These are phyloP conservation scores for Toxotes chatareus DNA, from an alignment of 2,113 vertebrate genomes.

Conservation along the genomic window DNA sequence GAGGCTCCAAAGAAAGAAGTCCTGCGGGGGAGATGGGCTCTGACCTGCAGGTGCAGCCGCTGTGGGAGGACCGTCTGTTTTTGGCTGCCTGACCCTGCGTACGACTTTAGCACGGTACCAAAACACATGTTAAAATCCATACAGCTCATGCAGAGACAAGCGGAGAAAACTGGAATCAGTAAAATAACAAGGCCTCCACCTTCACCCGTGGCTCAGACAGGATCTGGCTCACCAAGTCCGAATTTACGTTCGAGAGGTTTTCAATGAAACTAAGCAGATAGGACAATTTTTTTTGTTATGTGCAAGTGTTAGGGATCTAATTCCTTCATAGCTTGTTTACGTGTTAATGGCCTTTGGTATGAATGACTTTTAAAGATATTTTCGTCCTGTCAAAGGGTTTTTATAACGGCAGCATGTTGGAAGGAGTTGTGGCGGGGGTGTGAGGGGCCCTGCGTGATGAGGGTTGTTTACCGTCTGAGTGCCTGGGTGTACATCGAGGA, in stretches of 20 bases:
- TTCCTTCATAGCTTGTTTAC: too few relatives aligned
- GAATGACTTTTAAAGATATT: too few relatives aligned
- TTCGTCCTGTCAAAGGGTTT: too few relatives aligned
- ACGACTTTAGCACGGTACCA: constrained; percentile 6
- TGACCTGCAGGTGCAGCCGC: constrained; percentile 66
- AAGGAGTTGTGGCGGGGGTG: too few relatives aligned
- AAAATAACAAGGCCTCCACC: not conserved
- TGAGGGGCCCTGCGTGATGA: too few relatives aligned
- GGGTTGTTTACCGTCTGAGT: too few relatives aligned
- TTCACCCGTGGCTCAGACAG: not conserved
- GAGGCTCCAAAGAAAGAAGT: constrained; percentile 38
- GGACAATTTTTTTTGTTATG: too few relatives aligned
- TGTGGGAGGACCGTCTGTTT: constrained; percentile 40
- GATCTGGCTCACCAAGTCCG: not conserved
- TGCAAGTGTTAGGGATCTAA: too few relatives aligned
- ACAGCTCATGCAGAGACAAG: constrained; percentile 9
- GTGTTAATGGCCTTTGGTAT: too few relatives aligned
- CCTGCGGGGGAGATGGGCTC: constrained; percentile 22
- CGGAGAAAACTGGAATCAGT: not conserved
- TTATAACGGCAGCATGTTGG: too few relatives aligned
- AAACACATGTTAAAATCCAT: constrained; percentile 1
- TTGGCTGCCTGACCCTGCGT: constrained; percentile 4
- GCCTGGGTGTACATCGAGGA: not conserved
- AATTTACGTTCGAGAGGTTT: too few relatives aligned
- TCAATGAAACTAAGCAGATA: too few relatives aligned